A percentile compares a stretch with the other conserved stretches of the same genome.
Evolutionary conservation across 2,113 vertebrate species (phyloP).

Genomic region (Pluvianellus socialis): DNA sequence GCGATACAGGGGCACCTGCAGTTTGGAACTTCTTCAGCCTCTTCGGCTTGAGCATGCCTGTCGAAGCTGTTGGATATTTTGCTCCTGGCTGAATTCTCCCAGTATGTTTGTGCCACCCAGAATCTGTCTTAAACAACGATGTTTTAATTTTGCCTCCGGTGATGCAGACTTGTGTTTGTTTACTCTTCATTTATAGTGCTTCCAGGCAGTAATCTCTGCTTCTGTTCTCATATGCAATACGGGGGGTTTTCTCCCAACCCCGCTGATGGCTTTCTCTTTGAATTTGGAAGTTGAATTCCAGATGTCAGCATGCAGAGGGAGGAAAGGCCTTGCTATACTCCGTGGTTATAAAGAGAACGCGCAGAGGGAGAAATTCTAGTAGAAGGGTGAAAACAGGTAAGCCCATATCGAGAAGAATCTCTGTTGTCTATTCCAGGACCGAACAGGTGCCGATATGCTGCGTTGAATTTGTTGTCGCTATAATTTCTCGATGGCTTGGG

Average conservation of each 20-base stretch:
- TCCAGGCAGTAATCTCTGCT: neutral
- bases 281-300: neutral
- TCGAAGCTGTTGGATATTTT: neutral
- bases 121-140: neutral
- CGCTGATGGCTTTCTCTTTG: neutral
- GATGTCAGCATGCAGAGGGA: neutral
- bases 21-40: neutral
- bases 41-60: neutral
- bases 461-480: neutral
- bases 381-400: neutral
- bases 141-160: neutral
- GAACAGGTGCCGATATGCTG: neutral
- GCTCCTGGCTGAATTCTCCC: neutral
- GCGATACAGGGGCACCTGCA: neutral
- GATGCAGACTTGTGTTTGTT: neutral
- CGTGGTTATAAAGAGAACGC: neutral
- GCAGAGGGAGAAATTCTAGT: neutral
- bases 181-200: neutral
- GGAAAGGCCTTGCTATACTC: neutral
- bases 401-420: neutral
- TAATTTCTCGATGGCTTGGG: neutral
- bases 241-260: neutral
- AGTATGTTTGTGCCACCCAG: neutral
- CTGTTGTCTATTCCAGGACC: neutral
- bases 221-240: rapidly evolving